A percentile compares a stretch with the other conserved stretches of the same genome.
These are phyloP conservation scores for Megalops cyprinoides DNA, from an alignment of 2,797 vertebrate species.

Conservation along the genomic window DNA sequence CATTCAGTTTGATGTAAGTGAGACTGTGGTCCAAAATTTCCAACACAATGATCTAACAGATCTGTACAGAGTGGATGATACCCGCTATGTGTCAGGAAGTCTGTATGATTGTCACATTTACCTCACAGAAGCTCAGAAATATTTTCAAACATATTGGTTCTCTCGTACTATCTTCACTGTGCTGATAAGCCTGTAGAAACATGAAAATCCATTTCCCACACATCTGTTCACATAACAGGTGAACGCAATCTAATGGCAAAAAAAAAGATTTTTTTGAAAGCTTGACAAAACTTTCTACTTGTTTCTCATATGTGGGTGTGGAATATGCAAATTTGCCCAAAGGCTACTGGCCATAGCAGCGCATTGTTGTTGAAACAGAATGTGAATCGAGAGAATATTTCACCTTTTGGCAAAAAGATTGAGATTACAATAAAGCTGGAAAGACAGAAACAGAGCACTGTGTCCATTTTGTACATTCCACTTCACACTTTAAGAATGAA, in stretches of 20 bases:
- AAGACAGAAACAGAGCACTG: neutral
- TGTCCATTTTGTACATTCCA: neutral
- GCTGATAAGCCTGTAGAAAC: no score
- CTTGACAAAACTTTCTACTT: neutral
- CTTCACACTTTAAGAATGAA: neutral
- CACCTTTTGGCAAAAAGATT: neutral
- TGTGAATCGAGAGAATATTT: neutral
- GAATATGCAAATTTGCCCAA: neutral
- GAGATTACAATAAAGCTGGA: neutral
- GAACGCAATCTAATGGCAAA: neutral
- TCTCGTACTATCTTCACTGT: no score
- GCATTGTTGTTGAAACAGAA: neutral
- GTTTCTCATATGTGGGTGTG: neutral
- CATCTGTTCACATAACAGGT: no score
- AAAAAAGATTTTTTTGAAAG: neutral
- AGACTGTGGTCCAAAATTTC: neutral
- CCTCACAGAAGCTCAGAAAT: neutral
- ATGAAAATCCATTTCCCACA: no score
- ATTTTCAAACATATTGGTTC: neutral
- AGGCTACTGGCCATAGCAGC: neutral
- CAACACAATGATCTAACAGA: neutral
- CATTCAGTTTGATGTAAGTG: neutral
- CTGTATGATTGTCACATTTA: neutral
- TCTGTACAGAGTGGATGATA: neutral
- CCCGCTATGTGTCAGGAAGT: neutral